A percentile compares a stretch with the other conserved stretches of the same genome.
phyloP scores from a whole-genome alignment of 2,888 invertebrate species.

The Eupithecia dodoneata region DNA sequence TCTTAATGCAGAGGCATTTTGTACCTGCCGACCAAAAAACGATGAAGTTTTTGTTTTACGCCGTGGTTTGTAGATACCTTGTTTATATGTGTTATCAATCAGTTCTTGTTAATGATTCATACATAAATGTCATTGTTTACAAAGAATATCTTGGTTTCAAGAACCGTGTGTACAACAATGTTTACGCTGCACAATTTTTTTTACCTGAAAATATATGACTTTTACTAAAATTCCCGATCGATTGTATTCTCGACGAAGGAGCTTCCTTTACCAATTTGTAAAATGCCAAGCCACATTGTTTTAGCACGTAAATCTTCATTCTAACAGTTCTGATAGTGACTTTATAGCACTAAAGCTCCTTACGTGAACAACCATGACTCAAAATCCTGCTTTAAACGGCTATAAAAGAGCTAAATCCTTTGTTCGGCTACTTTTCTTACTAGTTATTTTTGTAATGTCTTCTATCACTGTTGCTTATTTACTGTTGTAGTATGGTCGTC shows the following conservation, averaged over 20 bases:
- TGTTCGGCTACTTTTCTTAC: slow-evolving; percentile 33
- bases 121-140: background rate
- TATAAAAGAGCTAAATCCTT: slow-evolving; percentile 46
- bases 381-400: slow-evolving; percentile 41
- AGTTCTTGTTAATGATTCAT: no score
- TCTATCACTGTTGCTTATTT: background rate
- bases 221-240: background rate
- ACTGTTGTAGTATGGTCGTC: background rate
- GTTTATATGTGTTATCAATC: no score
- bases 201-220: background rate
- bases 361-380: slow-evolving; percentile 38
- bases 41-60: no score
- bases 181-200: background rate
- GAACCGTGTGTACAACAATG: background rate
- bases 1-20: no score
- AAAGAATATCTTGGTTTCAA: background rate
- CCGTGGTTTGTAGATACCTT: no score
- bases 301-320: slow-evolving; percentile 29
- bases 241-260: background rate
- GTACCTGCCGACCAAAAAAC: no score
- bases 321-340: slow-evolving; percentile 32
- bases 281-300: slow-evolving; percentile 21
- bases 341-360: slow-evolving; percentile 29
- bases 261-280: slow-evolving; percentile 12
- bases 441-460: slow-evolving; percentile 10